Conservation (phyloP, 1,140 invertebrate genomes). For the Pinna nobilis region DNA sequence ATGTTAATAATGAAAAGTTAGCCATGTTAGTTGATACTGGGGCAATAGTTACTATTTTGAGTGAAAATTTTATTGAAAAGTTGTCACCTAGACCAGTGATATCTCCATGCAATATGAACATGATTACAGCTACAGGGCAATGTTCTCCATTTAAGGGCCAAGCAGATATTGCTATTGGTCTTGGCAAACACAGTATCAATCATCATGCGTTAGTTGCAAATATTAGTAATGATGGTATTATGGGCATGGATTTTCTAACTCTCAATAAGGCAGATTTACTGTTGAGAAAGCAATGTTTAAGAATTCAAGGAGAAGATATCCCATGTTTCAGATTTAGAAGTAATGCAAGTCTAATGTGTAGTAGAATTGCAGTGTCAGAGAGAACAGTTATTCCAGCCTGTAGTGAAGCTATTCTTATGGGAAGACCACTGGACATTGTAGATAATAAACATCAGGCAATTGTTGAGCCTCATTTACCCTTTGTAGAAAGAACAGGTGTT, state of each 20-base stretch:
- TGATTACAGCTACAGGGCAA: constrained; percentile 28
- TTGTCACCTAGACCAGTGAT: neutral
- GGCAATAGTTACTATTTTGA: constrained; percentile 16
- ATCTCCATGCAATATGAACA: neutral
- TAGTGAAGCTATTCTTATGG: constrained; percentile 23
- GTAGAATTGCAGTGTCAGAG: constrained; percentile 16
- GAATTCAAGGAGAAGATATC: neutral
- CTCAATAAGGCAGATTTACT: neutral
- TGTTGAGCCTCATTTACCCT: constrained; percentile 10
- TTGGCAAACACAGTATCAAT: neutral
- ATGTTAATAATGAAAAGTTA: neutral
- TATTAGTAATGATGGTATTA: constrained; percentile 14
- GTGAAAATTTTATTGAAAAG: neutral
- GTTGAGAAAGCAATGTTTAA: neutral
- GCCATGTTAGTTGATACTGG: constrained; percentile 17
- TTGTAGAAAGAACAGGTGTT: constrained; percentile 24
- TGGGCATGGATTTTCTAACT: constrained; percentile 3
- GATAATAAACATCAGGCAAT: constrained; percentile 5
- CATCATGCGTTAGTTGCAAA: constrained; percentile 20
- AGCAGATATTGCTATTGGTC: neutral
- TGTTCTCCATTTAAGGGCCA: constrained; percentile 12
- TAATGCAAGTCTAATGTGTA: neutral
- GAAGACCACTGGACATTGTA: constrained; percentile 10
- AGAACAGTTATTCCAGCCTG: neutral
- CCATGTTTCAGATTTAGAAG: neutral